Base-by-base conservation (phyloP, 2,888 invertebrate species). In the Cheilosia vulpina region DNA sequence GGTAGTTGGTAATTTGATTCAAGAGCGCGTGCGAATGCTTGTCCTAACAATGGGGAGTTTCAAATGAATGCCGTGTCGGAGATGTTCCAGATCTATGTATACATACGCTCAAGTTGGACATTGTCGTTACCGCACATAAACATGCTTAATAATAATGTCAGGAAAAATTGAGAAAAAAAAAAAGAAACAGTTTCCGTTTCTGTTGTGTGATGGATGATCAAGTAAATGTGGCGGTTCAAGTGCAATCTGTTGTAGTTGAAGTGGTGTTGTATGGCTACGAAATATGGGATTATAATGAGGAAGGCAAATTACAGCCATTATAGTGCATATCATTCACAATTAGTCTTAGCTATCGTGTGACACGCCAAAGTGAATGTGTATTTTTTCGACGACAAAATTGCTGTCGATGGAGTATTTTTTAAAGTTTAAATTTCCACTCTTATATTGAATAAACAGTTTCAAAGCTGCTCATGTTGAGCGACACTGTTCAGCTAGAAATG, bases 211-310 rank as follows among this genome's bases (percentile, higher is more conserved):
- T 27, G 47, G 47, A 15, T 60, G 58, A 47, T 27, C 13, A 19
- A 50, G 43, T 50, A 52, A 65, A 38, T 38, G 38, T 38, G 38
- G 50, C 34, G n/a, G 13, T 38, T 65, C 34, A 65, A 65, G 65
- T 65, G 65, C 50, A 65, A 52, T 65, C 50, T 21, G 15, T 34
- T 47, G 27, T 6, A 45, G 24, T 60, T 60, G 15, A 60, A 60
- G n/a, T 43, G 60, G 1, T 27, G 38, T 13, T 38, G 38, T 38
- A 13, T n/a, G 2, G 45, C 17, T 17, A 47, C 17, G 3, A 9
- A 19, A 2, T 27, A 47, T 31, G 27, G 17, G 45, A 45, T 62
- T 31, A 31, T 31, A 63, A 43, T 45, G n/a, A n/a, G 31, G 17
- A 47, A 17, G 47, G 17, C 9, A 17, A 47, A 47, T 47, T 47